Evolutionary conservation across 2,888 invertebrate species (phyloP), one percentile per base, ranked within the genome.

Genomic region (Halictus ligatus): DNA sequence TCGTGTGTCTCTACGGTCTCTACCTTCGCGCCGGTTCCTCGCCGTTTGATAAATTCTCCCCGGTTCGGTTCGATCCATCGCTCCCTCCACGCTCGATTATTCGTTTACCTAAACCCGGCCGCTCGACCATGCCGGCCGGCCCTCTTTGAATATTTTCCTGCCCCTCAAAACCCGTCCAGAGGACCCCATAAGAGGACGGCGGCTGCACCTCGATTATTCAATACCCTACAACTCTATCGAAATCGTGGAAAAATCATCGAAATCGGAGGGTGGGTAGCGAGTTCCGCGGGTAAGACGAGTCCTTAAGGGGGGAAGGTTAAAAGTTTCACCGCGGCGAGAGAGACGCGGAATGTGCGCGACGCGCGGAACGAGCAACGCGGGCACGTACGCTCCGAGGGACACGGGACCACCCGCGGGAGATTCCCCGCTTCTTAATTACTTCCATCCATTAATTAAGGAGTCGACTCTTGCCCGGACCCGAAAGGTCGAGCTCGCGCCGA

Each of bases 371-470:
- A 50, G 48, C 48, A 58, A 18, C 25, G 40, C 18, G 29, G 46
- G 60, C 84, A 84, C 83, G 84, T 84, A 83, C 77, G 82, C 75
- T 58, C 25, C 67, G 54, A 12, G 77, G 67, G 74, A 69, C 48
- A 43, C 76, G 60, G 40, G 25, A 77, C 78, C 69, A 78, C 83
- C 80, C 80, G 67, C 78, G 80, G 77, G 83, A 83, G 75, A 83
- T 80, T 78, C 80, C 67, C 54, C 76, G 80, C 83, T 80, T 80
- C 86, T 87, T 91, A 91, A 91, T 92, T 92, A 91, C 88, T 89
- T 89, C 85, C 87, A 87, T 89, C 84, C 89, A 89, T 91, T 92
- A 89, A 91, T 91, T 90, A 89, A 88, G 78, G 82, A 88, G 89
- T 87, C 89, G 89, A 85, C 88, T 88, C 76, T 77, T 73, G 76